Base-by-base conservation (phyloP, 2,797 vertebrate genomes). In the Kryptopterus vitreolus region DNA sequence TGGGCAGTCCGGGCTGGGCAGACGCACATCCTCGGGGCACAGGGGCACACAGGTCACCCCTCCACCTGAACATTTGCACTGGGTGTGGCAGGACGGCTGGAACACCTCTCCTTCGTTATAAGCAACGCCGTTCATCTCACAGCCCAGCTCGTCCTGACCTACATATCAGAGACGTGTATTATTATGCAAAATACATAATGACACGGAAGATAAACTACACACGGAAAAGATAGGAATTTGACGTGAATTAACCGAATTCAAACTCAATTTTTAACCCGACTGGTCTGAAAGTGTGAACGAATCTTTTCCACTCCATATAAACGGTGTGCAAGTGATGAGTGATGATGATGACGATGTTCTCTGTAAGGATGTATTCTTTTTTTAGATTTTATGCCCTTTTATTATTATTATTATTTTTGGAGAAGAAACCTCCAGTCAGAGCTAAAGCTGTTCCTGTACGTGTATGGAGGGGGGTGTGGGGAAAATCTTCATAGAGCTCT, bases 21-120 rank as follows among this genome's bases (percentile, higher is more conserved):
- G 92, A 29, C 89, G 94, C 2, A 90, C 68, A 0, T 91, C 92
- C 83, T 96, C 87, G 0, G 91, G 93, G 90, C 98, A 99, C 0
- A 91, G 87, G 0, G 95, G 94, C 82, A 96, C 84, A 0, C 98
- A 99, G 86, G 71, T 94, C 83, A 98, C 90, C 11, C 95, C 95
- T 2, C 97, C 96, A 0, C 92, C 95, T 70, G 87, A 85, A 81
- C 98, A 99, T 61, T 66, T 94, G 86, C 98, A 99, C 81, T 88
- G 93, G 0, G 91, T 63, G 78, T 94, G 93, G 84, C 97, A 99
- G 84, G 93, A 95, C 0, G 96, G 96, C 92, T 96, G 96, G 85
- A 99, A 98, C 13, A 92, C 89, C 90, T 99, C 95, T 12, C 97
- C 98, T 0, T 97, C 94, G 0, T 81, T 87, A 87, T 96, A 99